Percentiles rank a stretch among this genome's conserved stretches.
Evolutionary conservation across 2,113 vertebrate species (phyloP).

Genomic region (Strix aluco): DNA sequence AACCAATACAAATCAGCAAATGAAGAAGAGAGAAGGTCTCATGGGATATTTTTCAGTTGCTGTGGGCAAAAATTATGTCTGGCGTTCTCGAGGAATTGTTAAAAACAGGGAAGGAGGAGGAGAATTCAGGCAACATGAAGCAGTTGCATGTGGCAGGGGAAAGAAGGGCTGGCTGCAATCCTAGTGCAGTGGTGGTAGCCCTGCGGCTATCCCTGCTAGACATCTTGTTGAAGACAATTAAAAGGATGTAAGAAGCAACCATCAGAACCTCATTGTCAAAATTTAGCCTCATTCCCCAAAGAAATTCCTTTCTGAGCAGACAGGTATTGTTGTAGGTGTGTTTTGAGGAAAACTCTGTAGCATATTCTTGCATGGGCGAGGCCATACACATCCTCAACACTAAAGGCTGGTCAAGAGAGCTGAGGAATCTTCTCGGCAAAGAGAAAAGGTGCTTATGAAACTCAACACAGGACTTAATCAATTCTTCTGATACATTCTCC

Average conservation of each 20-base stretch:
- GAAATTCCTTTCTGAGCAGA: neutral
- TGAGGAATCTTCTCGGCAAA: neutral
- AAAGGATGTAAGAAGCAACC: neutral
- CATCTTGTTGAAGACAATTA: neutral
- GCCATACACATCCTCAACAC: neutral
- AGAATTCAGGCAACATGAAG: neutral
- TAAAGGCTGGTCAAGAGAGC: neutral
- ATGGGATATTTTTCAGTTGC: neutral
- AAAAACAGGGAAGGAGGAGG: neutral
- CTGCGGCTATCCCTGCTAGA: neutral
- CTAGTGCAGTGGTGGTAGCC: neutral
- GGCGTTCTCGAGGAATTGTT: neutral
- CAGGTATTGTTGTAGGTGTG: fast-evolving
- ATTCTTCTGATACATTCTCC: neutral
- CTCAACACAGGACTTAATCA: neutral
- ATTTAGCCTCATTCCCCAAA: neutral
- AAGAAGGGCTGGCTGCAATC: neutral
- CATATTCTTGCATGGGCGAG: fast-evolving
- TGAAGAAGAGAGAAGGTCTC: neutral
- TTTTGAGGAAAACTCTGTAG: neutral
- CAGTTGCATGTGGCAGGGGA: neutral
- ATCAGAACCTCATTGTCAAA: neutral
- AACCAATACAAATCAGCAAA: neutral
- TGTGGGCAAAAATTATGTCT: neutral
- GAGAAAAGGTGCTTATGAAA: neutral